phyloP scores from a whole-genome alignment of 2,113 vertebrate genomes.

The Cyanistes caeruleus region DNA sequence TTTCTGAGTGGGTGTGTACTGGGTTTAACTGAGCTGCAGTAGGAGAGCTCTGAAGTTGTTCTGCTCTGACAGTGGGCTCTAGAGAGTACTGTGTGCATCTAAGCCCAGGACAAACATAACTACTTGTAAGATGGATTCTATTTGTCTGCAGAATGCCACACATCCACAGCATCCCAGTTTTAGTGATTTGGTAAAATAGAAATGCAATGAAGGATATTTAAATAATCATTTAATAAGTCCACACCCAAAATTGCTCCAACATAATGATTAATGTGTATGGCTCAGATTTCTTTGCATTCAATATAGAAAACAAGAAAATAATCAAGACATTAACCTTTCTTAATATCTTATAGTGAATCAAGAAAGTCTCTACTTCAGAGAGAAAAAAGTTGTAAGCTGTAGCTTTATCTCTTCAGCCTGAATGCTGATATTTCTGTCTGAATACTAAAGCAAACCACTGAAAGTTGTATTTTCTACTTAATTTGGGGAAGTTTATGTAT shows the following conservation, averaged over 20 bases:
- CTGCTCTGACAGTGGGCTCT: neutral
- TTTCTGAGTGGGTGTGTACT: neutral
- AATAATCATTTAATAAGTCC: neutral
- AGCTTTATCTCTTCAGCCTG: neutral
- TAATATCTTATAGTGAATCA: neutral
- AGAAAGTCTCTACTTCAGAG: neutral
- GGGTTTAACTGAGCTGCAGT: neutral
- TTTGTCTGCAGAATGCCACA: neutral
- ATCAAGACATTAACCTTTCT: neutral
- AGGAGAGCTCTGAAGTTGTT: neutral
- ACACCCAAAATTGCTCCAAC: neutral
- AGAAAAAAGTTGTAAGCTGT: neutral
- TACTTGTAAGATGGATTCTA: neutral
- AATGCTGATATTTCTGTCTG: neutral
- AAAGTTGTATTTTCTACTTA: neutral
- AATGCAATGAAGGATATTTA: neutral
- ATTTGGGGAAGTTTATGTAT: neutral
- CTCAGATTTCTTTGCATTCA: neutral
- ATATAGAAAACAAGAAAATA: neutral
- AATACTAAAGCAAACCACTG: neutral
- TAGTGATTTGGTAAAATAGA: neutral
- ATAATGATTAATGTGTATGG: neutral
- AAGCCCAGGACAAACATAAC: neutral
- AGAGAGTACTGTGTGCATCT: fast-evolving
- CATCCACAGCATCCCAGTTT: neutral